These are phyloP conservation scores for Pristiophorus japonicus DNA, from an alignment of 2,113 vertebrate genomes.

Conservation along the genomic window DNA sequence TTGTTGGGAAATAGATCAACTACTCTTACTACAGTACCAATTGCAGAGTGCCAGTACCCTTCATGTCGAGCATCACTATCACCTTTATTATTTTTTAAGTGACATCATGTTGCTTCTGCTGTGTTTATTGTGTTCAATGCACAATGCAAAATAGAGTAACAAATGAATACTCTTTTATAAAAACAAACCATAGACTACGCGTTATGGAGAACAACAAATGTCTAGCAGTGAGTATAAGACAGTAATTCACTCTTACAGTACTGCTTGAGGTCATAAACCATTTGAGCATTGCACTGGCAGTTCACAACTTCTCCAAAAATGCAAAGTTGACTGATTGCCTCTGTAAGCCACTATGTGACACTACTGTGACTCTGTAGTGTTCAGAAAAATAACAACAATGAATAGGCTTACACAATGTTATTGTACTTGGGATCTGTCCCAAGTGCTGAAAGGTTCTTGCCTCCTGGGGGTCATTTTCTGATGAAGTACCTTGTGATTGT, in stretches of 20 bases:
- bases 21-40: too few species aligned
- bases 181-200: neutral
- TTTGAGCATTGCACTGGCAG: neutral
- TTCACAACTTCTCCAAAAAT: conserved; percentile 5
- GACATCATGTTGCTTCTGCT: neutral
- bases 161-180: neutral
- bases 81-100: neutral
- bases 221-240: neutral
- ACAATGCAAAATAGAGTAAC: neutral
- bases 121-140: neutral
- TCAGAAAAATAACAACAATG: neutral
- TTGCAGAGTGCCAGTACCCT: neutral
- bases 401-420: neutral
- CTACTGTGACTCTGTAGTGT: neutral
- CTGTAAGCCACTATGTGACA: neutral
- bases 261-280: conserved; percentile 5
- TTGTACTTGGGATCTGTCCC: neutral
- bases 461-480: neutral
- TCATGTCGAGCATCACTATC: neutral
- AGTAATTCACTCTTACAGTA: neutral
- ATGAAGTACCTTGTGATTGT: neutral
- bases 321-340: conserved; percentile 4
- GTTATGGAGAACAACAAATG: neutral
- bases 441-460: neutral
- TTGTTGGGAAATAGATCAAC: neutral